These are phyloP conservation scores for Acipenser ruthenus DNA, from an alignment of 2,797 vertebrate genomes.

Conservation along the genomic window DNA sequence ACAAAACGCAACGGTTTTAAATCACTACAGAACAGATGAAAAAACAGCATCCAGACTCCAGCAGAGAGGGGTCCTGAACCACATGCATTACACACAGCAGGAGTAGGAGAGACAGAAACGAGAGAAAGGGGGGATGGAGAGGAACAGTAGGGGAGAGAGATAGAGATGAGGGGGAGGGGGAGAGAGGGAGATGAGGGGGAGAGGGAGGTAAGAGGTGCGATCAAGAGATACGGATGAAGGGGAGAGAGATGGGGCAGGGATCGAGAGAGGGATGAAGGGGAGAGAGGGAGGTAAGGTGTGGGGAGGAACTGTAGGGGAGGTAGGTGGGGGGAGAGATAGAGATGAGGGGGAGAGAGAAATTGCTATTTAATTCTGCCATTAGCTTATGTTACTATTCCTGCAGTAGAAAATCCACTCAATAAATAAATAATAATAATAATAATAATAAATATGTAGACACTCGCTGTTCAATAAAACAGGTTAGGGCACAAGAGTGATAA, in stretches of 20 bases:
- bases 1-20: too few relatives aligned
- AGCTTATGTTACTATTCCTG: too few relatives aligned
- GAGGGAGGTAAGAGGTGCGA: neutral
- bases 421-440: neutral
- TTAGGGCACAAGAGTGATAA: too few relatives aligned
- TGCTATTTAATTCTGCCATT: too few relatives aligned
- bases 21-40: too few relatives aligned
- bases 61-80: conserved; percentile 8
- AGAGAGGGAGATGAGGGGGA: neutral
- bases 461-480: too few relatives aligned
- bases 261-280: too few relatives aligned
- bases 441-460: neutral
- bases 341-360: too few relatives aligned
- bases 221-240: neutral
- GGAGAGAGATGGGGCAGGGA: neutral
- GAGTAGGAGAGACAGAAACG: conserved; percentile 14
- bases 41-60: too few relatives aligned
- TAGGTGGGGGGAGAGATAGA: too few relatives aligned
- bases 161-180: neutral
- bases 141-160: neutral
- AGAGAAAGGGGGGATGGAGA: neutral
- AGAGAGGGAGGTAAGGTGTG: too few relatives aligned
- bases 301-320: too few relatives aligned
- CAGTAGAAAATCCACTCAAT: neutral
- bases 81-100: conserved; percentile 2